These are phyloP conservation scores for Protophormia terraenovae DNA, from an alignment of 2,888 invertebrate species.

Conservation along the genomic window DNA sequence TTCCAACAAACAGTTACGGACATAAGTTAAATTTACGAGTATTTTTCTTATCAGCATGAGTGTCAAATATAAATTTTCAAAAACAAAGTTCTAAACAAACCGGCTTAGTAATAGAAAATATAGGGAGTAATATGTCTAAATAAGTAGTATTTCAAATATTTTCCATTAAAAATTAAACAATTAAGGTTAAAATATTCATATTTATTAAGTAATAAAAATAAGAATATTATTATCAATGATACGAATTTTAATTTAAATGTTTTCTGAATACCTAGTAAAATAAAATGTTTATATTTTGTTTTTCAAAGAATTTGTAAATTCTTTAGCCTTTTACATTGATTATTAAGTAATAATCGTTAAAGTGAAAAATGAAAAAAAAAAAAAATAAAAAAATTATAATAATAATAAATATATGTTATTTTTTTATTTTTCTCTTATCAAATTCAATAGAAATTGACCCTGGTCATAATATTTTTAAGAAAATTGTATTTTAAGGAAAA, in stretches of 20 bases:
- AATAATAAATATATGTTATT: too few relatives aligned
- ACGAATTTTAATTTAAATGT: too few relatives aligned
- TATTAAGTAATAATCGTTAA: background rate
- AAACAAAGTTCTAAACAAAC: constrained; percentile 7
- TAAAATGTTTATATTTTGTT: background rate
- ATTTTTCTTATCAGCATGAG: background rate
- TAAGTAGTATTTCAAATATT: too few relatives aligned
- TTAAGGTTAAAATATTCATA: too few relatives aligned
- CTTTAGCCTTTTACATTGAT: background rate
- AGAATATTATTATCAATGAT: too few relatives aligned
- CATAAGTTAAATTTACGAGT: background rate
- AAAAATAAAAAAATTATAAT: too few relatives aligned
- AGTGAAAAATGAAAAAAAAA: too few relatives aligned
- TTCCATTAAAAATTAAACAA: too few relatives aligned
- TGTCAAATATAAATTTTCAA: constrained; percentile 5
- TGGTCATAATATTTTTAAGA: constrained; percentile 12
- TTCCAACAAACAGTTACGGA: background rate
- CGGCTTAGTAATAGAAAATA: background rate
- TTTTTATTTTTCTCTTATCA: background rate
- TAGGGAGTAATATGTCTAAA: too few relatives aligned
- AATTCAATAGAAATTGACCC: constrained; percentile 12
- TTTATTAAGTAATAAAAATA: too few relatives aligned
- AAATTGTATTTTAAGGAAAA: background rate
- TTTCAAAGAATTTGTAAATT: background rate
- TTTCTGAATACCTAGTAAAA: too few relatives aligned